A percentile compares a stretch with the other conserved stretches of the same genome.
Conservation (phyloP, 2,113 vertebrate genomes). For the Cettia cetti region DNA sequence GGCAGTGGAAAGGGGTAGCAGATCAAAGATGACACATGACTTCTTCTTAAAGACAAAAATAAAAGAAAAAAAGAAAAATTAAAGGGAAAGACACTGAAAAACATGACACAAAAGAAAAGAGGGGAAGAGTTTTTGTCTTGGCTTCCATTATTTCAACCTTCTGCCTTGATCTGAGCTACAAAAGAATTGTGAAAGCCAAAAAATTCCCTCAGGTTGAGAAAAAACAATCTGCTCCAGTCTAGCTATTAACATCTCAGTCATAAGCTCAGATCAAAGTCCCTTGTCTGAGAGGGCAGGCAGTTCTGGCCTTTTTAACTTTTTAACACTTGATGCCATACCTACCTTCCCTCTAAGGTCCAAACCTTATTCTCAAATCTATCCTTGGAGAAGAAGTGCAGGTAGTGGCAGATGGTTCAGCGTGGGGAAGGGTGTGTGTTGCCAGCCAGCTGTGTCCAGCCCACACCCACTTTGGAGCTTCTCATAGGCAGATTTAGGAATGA, state of each 20-base stretch:
- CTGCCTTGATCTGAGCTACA: background rate
- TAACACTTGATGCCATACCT: background rate
- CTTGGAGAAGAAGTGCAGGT: background rate
- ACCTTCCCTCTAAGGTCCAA: background rate
- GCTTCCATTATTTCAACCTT: background rate
- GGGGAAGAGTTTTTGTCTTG: background rate
- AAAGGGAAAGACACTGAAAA: background rate
- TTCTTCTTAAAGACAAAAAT: background rate
- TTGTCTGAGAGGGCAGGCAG: background rate
- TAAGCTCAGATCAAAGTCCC: background rate
- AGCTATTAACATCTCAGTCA: background rate
- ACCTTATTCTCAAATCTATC: background rate
- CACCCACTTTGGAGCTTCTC: background rate
- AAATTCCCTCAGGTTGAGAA: background rate
- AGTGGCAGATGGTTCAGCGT: fast-evolving
- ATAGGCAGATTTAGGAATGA: background rate
- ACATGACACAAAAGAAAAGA: background rate
- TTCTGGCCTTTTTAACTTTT: background rate
- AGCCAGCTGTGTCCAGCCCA: background rate
- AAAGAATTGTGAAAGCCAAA: background rate
- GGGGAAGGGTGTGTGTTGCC: background rate
- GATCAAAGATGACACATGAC: background rate
- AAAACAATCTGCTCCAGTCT: background rate
- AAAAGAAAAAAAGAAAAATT: background rate
- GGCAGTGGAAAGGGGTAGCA: background rate